Evolutionary conservation across 2,797 vertebrate species (phyloP), one percentile per base, ranked within the genome.

Genomic region (Gadopsis bispinosus): DNA sequence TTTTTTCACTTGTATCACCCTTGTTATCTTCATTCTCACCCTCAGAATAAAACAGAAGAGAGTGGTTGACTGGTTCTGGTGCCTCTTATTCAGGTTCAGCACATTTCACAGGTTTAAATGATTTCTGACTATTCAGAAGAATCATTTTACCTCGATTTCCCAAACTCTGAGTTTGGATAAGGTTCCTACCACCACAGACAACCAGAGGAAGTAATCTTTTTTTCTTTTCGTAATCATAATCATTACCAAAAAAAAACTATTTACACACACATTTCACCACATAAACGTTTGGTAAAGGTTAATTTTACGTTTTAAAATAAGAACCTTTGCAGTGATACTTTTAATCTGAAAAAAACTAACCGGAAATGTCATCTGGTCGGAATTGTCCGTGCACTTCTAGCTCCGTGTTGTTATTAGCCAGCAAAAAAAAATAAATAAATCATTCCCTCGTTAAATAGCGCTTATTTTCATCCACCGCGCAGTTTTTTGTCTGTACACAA

Each of bases 301-400:
- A 29, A 45, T 31, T 60, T 48, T 26, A 43, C 29, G 20, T 10
- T 20, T 45, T 39, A 1, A 63, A 63, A 58, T 17, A 0, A 4
- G 1, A 53, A 11, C 7, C n/a, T 51, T n/a, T 33, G 1, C 11
- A 2, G 3, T 2, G 14, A 3, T 48, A 17, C 69, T 65, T 69
- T 89, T 90, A 77, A 14, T 69, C 19, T 88, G 82, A 84, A 91
- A 77, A 50, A 6, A 0, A 5, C 3, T 0, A 77, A 67, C 76
- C 78, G 89, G 90, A 89, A 75, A 55, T 60, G 4, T 2, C 1
- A 19, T 43, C 7, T 26, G 76, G 60, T 45, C 37, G 7, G 22
- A 60, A 39, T 9, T 71, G 43, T 39, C 29, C 26, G 4, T 14
- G 31, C 16, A 39, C 43, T 51, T 63, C 5, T 3, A 8, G n/a